Base-by-base conservation (phyloP, 2,113 vertebrate genomes). In the Varanus komodoensis region DNA sequence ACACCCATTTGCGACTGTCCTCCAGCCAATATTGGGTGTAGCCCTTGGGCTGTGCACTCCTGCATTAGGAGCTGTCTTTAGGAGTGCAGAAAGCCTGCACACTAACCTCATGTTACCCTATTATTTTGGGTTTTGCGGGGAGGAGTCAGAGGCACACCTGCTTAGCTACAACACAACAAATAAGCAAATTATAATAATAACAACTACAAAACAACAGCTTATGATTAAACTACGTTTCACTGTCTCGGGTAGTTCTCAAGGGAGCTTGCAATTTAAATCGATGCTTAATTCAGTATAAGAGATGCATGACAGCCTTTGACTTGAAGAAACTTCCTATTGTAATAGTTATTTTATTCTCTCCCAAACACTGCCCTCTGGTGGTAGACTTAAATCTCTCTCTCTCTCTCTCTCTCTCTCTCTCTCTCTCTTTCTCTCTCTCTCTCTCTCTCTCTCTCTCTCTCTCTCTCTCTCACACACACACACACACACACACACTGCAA, bases 321-420 rank as follows among this genome's bases (percentile, higher is more conserved):
- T 48, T 44, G 80, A 8, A 19, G n/a, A 64, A 89, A 91, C 88
- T 92, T 6, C 87, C 8, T 73, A 29, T 87, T 6, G 52, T 84
- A 21, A 74, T 2, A 4, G 6, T 3, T 0, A 57, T 44, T 77
- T 29, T 57, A 90, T 29, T 92, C 83, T 80, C 44, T 91, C 92
- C 84, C 64, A 77, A 89, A 91, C 38, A 69, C 86, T 96, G 93
- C 93, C 95, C 82, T 93, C 94, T 94, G 79, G 94, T 94, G 93
- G 93, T 82, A 90, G 5, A 0, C 80, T 87, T 90, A 91, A 54
- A 64, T 73, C 52, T 54, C 78, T 3, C 54, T 57, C 54, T 57
- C 54, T 57, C 54, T 57, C 54, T 57, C 54, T 57, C 54, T 57
- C 54, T 73, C 52, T 54, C 78, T 3, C 54, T 57, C 54, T 57